These are phyloP conservation scores for Nephrotoma flavescens DNA, from an alignment of 2,888 invertebrate species.

Conservation along the genomic window DNA sequence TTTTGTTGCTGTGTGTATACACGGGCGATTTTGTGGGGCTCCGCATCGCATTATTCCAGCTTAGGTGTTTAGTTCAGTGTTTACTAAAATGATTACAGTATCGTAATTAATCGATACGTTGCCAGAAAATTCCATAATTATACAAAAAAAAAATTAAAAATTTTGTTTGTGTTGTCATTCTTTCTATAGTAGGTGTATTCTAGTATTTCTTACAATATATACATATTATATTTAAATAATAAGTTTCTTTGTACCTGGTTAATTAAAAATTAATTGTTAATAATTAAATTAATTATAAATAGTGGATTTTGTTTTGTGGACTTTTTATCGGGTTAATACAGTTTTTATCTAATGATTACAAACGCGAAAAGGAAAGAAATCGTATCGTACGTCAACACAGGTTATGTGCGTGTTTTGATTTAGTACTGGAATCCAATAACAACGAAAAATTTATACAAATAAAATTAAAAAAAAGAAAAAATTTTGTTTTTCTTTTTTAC, in stretches of 20 bases:
- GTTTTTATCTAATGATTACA: not conserved
- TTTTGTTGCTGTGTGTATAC: not conserved
- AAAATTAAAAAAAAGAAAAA: not conserved
- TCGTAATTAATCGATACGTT: not conserved
- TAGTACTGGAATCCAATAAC: not conserved
- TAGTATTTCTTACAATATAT: not conserved
- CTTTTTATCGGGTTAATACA: not conserved
- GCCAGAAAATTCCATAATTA: not conserved
- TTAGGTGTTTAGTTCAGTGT: not conserved
- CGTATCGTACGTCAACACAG: not conserved
- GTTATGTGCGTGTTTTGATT: not conserved
- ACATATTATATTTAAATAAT: not conserved
- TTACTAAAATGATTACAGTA: not conserved
- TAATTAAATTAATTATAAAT: not conserved
- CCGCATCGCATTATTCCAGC: not conserved
- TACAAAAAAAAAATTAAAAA: not conserved
- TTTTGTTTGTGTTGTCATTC: not conserved
- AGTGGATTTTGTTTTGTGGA: not conserved
- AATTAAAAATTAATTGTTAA: not conserved
- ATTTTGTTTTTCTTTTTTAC: not conserved
- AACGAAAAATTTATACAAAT: not conserved
- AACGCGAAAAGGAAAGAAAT: not conserved
- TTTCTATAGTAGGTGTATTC: not conserved
- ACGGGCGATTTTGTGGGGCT: not conserved
- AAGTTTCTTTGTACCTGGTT: not conserved